Evolutionary conservation across 2,113 vertebrate genomes (phyloP).

Genomic region (Leptocoma aspasia): DNA sequence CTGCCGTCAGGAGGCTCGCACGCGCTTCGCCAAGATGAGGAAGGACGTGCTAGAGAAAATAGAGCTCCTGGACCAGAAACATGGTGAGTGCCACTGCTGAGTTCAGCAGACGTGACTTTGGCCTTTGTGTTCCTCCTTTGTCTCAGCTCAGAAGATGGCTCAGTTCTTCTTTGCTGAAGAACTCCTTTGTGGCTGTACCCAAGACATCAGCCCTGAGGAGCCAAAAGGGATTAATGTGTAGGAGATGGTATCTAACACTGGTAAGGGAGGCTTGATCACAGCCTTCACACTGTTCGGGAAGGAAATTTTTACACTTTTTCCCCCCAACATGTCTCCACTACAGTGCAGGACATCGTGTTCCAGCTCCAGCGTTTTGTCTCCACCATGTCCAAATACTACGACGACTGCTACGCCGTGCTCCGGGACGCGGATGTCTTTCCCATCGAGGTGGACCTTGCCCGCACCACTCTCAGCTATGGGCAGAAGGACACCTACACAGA

Average conservation of each 20-base stretch:
- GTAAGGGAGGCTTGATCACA: neutral
- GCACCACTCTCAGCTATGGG: slow-evolving; percentile 90
- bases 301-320: neutral
- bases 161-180: neutral
- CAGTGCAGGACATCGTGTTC: slow-evolving; percentile 98
- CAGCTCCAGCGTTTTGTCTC: slow-evolving; percentile 98
- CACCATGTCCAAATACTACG: slow-evolving; percentile 95
- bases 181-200: neutral
- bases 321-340: neutral
- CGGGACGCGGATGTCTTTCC: slow-evolving; percentile 95
- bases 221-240: neutral
- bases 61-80: slow-evolving; percentile 97
- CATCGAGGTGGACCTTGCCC: slow-evolving; percentile 96
- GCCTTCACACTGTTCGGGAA: neutral
- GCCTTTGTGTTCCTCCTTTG: neutral
- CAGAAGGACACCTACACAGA: slow-evolving; percentile 77
- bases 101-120: neutral
- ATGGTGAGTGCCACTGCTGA: slow-evolving; percentile 75
- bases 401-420: slow-evolving; percentile 90
- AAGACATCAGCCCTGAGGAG: neutral
- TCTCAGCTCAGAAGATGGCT: neutral
- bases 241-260: neutral
- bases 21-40: slow-evolving; percentile 95
- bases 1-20: slow-evolving; percentile 93
- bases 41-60: slow-evolving; percentile 98